A percentile compares a stretch with the other conserved stretches of the same genome.
Evolutionary conservation across 2,888 invertebrate species (phyloP).

Genomic region (Zeuzera pyrina): DNA sequence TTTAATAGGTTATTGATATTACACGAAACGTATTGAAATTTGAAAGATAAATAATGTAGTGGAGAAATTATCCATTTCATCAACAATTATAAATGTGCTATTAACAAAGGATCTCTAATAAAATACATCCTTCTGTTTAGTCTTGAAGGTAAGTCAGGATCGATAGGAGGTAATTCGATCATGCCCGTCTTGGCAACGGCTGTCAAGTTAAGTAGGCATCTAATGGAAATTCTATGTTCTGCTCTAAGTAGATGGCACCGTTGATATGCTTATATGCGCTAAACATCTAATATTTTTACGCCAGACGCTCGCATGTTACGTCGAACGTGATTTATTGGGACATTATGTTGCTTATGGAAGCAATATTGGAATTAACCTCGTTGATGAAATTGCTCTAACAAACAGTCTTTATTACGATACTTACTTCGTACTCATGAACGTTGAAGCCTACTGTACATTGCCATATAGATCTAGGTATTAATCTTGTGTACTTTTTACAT

Average conservation of each 20-base stretch:
- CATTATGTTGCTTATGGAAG: slow-evolving; percentile 5
- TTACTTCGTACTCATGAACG: too few relatives aligned
- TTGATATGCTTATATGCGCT: slow-evolving; percentile 16
- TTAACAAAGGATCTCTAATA: too few relatives aligned
- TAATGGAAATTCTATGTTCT: slow-evolving; percentile 65
- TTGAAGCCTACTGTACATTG: too few relatives aligned
- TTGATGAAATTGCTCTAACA: background rate
- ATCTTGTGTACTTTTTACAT: too few relatives aligned
- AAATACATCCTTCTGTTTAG: too few relatives aligned
- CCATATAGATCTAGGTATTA: too few relatives aligned
- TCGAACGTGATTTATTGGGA: slow-evolving; percentile 13
- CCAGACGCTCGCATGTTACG: slow-evolving; percentile 8
- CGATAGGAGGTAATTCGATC: slow-evolving; percentile 52
- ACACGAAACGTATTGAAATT: too few relatives aligned
- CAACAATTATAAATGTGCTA: too few relatives aligned
- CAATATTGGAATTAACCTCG: slow-evolving; percentile 1
- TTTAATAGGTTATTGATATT: too few relatives aligned
- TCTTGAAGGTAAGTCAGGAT: slow-evolving; percentile 13
- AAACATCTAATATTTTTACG: slow-evolving; percentile 20
- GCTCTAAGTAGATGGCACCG: slow-evolving; percentile 31
- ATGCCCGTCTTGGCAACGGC: slow-evolving; percentile 37
- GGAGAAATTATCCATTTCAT: too few relatives aligned
- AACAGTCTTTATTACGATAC: too few relatives aligned
- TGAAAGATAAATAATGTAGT: too few relatives aligned
- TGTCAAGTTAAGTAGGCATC: slow-evolving; percentile 52